These are phyloP conservation scores for crab-eating macaque (Macaca fascicularis) DNA, from an alignment of 2,113 vertebrate genomes.

Conservation along the genomic window DNA sequence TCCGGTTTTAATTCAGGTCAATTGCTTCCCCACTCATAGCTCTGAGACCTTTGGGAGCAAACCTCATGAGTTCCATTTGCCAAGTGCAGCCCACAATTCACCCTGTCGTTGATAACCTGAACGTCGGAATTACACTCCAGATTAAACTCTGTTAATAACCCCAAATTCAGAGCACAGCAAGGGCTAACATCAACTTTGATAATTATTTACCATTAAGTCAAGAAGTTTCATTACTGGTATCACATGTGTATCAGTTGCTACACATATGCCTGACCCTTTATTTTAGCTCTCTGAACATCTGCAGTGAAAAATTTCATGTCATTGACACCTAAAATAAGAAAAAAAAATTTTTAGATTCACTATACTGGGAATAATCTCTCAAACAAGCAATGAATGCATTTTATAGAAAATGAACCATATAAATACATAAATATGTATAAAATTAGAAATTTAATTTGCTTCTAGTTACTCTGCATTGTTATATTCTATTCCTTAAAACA, in stretches of 20 bases:
- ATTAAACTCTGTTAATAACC: neutral
- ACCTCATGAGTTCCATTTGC: neutral
- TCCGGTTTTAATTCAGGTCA: neutral
- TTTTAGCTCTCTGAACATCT: neutral
- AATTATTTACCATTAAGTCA: neutral
- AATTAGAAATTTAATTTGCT: neutral
- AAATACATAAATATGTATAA: neutral
- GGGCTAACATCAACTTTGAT: neutral
- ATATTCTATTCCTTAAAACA: neutral
- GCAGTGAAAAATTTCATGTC: neutral
- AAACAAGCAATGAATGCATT: neutral
- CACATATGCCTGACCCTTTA: neutral
- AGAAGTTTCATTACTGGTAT: neutral
- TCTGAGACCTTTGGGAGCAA: neutral
- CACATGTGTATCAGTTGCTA: neutral
- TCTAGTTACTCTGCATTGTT: neutral
- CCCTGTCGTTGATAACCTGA: neutral
- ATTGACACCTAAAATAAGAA: neutral
- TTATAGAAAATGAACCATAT: neutral
- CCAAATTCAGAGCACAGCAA: neutral
- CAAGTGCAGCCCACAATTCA: fast-evolving
- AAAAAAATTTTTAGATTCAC: neutral
- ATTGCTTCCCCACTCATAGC: no score
- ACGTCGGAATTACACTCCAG: neutral
- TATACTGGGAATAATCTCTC: neutral